phyloP scores from a whole-genome alignment of 2,113 vertebrate species.

The Elanus axillaris region DNA sequence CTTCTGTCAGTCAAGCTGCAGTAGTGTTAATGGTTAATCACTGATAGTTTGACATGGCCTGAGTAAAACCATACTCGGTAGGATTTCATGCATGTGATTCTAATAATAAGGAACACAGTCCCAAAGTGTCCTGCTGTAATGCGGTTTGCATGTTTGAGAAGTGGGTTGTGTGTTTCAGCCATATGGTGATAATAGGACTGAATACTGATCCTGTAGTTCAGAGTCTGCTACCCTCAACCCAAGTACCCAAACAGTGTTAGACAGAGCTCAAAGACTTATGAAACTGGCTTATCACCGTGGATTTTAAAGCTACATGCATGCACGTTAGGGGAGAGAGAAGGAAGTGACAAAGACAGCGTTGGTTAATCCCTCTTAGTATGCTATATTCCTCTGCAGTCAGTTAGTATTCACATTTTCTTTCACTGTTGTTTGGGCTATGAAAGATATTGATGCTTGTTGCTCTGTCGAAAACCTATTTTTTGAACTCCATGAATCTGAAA shows the following conservation, averaged over 20 bases:
- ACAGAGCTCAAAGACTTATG: background rate
- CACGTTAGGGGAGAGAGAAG: background rate
- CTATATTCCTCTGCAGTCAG: background rate
- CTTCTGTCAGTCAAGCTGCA: background rate
- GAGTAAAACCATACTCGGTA: background rate
- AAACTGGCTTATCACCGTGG: background rate
- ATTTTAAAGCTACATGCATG: background rate
- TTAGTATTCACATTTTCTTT: background rate
- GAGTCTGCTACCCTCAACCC: background rate
- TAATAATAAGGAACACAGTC: background rate
- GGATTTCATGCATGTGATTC: background rate
- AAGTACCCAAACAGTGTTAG: background rate
- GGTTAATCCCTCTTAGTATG: background rate
- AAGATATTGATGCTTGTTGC: background rate
- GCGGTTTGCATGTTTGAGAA: background rate
- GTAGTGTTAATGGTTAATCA: background rate
- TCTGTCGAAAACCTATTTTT: background rate
- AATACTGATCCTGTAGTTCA: background rate
- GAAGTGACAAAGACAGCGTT: background rate
- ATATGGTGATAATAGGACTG: background rate
- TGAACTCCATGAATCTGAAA: background rate
- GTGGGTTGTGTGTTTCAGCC: background rate
- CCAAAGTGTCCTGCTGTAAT: background rate
- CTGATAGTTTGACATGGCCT: background rate
- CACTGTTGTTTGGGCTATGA: background rate